Conservation (phyloP, 2,113 vertebrate species). For the Albula glossodonta region DNA sequence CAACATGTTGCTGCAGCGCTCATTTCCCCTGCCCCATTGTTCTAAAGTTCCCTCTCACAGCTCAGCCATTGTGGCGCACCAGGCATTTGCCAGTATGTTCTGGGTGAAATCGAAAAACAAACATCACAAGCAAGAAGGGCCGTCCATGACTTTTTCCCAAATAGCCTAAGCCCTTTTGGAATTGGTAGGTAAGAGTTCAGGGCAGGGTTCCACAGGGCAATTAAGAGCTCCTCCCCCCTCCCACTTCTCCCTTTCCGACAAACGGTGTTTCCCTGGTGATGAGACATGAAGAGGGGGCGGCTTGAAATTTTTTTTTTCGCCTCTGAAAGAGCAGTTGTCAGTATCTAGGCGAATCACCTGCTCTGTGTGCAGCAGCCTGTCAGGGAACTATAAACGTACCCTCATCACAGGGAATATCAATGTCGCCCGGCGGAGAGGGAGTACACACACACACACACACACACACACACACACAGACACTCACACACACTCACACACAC, state of each 20-base stretch:
- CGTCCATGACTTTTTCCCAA: neutral
- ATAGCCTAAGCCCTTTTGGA: neutral
- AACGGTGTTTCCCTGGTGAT: neutral
- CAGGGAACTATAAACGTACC: neutral
- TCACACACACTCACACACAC: neutral
- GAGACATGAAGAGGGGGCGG: neutral
- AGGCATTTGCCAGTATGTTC: neutral
- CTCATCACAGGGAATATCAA: neutral
- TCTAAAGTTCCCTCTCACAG: conserved; percentile 40
- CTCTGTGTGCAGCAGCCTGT: neutral
- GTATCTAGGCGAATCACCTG: neutral
- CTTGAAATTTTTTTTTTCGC: neutral
- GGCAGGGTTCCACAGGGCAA: neutral
- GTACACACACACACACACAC: neutral
- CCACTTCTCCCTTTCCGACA: neutral
- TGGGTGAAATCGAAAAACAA: neutral
- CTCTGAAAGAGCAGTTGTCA: neutral
- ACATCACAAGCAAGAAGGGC: neutral
- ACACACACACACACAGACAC: neutral
- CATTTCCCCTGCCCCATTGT: conserved; percentile 57
- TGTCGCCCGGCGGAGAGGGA: neutral
- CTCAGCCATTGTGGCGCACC: neutral
- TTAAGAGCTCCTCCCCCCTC: neutral
- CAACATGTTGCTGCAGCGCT: conserved; percentile 40
- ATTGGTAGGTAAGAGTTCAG: neutral